Evolutionary conservation across 2,113 vertebrate genomes (phyloP).

Genomic region (Promerops cafer): DNA sequence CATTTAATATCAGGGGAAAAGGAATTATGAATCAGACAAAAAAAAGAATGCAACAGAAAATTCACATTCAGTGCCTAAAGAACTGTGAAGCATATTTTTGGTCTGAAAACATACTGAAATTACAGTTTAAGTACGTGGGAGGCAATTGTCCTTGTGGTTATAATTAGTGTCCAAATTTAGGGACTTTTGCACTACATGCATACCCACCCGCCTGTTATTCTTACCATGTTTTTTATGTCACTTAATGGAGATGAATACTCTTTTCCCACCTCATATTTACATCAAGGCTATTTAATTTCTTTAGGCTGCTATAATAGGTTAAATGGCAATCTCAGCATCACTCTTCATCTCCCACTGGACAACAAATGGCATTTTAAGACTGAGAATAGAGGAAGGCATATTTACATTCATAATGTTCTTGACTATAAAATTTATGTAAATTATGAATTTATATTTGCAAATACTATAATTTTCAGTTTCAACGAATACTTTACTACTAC

Average conservation of each 20-base stretch:
- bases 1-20: not conserved
- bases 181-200: slow-evolving; percentile 54
- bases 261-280: slow-evolving; percentile 65
- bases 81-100: slow-evolving; percentile 51
- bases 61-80: slow-evolving; percentile 45
- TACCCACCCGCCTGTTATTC: slow-evolving; percentile 48
- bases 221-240: slow-evolving; percentile 51
- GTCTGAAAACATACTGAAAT: slow-evolving; percentile 14
- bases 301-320: slow-evolving; percentile 63
- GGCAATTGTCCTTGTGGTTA: slow-evolving; percentile 68
- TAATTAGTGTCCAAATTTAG: slow-evolving; percentile 69
- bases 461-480: slow-evolving; percentile 63
- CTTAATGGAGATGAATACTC: slow-evolving; percentile 67
- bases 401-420: slow-evolving; percentile 63
- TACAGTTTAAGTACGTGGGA: slow-evolving; percentile 56
- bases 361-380: slow-evolving; percentile 58
- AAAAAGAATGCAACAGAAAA: slow-evolving; percentile 52
- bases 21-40: not conserved
- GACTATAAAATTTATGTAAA: slow-evolving; percentile 69
- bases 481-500: slow-evolving; percentile 48
- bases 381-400: slow-evolving; percentile 56
- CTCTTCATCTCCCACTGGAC: slow-evolving; percentile 67
- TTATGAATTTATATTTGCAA: slow-evolving; percentile 69
- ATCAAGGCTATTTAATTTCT: slow-evolving; percentile 59
- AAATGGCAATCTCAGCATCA: slow-evolving; percentile 60